Base-by-base conservation (phyloP, 1,140 invertebrate species). In the Macrobrachium nipponense region DNA sequence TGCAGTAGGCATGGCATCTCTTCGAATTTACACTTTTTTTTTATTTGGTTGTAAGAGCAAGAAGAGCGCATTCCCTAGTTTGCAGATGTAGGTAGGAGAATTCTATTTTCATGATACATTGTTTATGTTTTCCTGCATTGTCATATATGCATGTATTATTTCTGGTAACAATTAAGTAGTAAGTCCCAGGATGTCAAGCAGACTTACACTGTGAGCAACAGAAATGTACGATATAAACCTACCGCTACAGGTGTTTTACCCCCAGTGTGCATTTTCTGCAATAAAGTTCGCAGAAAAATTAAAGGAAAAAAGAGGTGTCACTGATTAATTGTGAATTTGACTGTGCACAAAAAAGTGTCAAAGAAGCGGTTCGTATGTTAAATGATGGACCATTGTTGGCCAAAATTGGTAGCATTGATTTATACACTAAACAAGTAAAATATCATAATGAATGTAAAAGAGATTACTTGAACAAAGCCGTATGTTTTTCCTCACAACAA, bases 301-400 rank as follows among this genome's bases (percentile, higher is more conserved):
- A 78, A 78, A 78, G 44, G 75, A 14, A 78, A 78, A 51, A n/a
- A n/a, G 75, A 78, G 51, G 11, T 78, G 11, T 51, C 75, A 51
- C 51, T 59, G 70, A 20, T n/a, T 18, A 78, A 43, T 23, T 78
- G 27, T 51, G 75, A 73, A 14, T 73, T n/a, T 73, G 70, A 23
- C 70, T 14, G 17, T n/a, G 17, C 70, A 15, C 12, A 23, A 73
- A n/a, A 14, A 17, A 73, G 27, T 73, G 70, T 73, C 11, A 73
- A 15, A 23, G 70, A 73, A 73, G 70, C 70, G 12, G 70, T 23
- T 23, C 70, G 27, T 27, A 23, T 27, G 17, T 27, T 73, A 27
- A 73, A 78, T 78, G 75, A 78, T 78, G 75, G 27, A 15, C 75
- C 75, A 78, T 43, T 59, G 75, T 59, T 78, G 27, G 27, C 70